Base-by-base conservation (phyloP, 2,797 vertebrate species). In the Cryptoblepharus egeriae region DNA sequence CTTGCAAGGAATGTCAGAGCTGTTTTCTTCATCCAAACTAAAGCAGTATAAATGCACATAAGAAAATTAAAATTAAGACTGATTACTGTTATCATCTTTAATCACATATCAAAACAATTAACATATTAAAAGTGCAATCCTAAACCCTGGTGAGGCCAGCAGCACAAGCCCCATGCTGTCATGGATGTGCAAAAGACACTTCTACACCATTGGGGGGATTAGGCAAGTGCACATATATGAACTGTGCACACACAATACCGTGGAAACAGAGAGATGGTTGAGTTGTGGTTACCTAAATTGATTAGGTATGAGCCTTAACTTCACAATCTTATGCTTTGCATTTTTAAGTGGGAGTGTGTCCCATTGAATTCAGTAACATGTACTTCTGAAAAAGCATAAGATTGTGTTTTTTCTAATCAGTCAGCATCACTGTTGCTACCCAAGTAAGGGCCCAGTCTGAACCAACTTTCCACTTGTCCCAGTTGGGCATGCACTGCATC, bases 341-440 rank as follows among this genome's bases (percentile, higher is more conserved):
- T 26, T 15, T 9, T 52, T 74, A 49, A 39, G 32, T 60, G 26
- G 58, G 30, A 74, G 24, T 49, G 52, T 10, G 11, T 37, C 42
- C 30, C 52, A 61, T 7, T 79, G 55, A 79, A 73, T 22, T 4
- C 28, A 39, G 6, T 8, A 15, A 12, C 9, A 39, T 60, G 22
- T 71, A 71, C 26, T 39, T 45, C 68, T 49, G 39, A 80, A 37
- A 71, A 64, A 83, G 77, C 26, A 64, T 85, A 90, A 55, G n/a
- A 61, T 39, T 58, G 63, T 70, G 24, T 9, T 11, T 61, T 8
- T 70, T 30, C 49, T 84, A 68, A 73, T n/a, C 39, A 75, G 22
- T 75, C 81, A 81, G 70, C 28, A 42, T 81, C 55, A 77, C 4
- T 85, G 65, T 84, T 35, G 76, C 77, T 84, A 74, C 60, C 1